These are phyloP conservation scores for Mixornis gularis DNA, from an alignment of 2,113 vertebrate species.

Conservation along the genomic window DNA sequence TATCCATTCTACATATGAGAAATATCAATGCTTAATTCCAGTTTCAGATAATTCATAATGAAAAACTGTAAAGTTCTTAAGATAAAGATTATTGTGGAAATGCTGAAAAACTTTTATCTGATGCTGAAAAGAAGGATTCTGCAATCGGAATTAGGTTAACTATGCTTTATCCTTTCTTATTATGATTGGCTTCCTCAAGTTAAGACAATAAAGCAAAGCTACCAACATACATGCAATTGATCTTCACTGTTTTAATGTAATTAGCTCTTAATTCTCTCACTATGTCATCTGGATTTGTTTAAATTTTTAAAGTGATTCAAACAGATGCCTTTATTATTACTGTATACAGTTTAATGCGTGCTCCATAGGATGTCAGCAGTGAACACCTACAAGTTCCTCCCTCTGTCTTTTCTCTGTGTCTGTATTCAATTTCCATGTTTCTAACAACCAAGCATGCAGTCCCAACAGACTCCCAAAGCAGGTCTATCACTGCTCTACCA, in stretches of 20 bases:
- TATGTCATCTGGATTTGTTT: constrained; percentile 42
- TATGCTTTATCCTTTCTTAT: constrained; percentile 16
- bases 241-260: constrained; percentile 58
- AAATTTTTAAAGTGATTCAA: constrained; percentile 61
- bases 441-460: background rate
- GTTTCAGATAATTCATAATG: background rate
- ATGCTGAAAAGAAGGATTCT: background rate
- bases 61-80: background rate
- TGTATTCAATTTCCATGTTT: constrained; percentile 44
- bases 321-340: constrained; percentile 58
- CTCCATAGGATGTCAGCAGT: constrained; percentile 9
- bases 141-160: background rate
- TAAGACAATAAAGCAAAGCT: constrained; percentile 33
- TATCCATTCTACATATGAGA: background rate
- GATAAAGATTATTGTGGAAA: background rate
- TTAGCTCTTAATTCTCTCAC: constrained; percentile 57
- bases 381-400: constrained; percentile 7
- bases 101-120: background rate
- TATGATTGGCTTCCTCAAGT: constrained; percentile 6
- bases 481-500: background rate
- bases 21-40: background rate
- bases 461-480: background rate
- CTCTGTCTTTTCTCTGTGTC: background rate
- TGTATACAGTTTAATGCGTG: constrained; percentile 22
- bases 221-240: constrained; percentile 31